These are phyloP conservation scores for Microctonus brassicae DNA, from an alignment of 2,888 invertebrate genomes.

Conservation along the genomic window DNA sequence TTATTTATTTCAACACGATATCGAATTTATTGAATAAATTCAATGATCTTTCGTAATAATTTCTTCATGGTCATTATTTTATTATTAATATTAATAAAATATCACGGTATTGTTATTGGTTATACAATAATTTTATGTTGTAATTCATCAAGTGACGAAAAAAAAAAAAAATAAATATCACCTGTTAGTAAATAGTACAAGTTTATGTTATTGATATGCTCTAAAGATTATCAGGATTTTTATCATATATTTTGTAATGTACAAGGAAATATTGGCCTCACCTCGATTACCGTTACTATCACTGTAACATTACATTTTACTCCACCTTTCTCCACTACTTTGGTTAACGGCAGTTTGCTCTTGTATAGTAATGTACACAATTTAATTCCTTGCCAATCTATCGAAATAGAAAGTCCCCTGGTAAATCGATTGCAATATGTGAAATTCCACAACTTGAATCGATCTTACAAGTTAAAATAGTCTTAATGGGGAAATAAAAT, in stretches of 20 bases:
- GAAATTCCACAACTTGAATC: conserved; percentile 6
- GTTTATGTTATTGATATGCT: too few species aligned
- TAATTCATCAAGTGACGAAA: not conserved
- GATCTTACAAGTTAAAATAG: conserved; percentile 10
- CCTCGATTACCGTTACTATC: conserved; percentile 20
- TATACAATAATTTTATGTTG: conserved; percentile 10
- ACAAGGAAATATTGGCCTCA: not conserved
- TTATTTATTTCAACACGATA: too few species aligned
- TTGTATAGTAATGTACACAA: too few species aligned
- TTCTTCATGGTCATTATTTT: not conserved
- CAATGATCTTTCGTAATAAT: conserved; percentile 9
- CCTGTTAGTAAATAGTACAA: conserved; percentile 23
- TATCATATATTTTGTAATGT: conserved; percentile 4
- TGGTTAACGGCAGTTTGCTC: conserved; percentile 9
- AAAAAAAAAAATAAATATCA: conserved; percentile 21
- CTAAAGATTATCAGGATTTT: not conserved
- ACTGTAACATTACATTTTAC: not conserved
- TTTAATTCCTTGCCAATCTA: not conserved
- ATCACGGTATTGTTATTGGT: too few species aligned
- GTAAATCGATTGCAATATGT: conserved; percentile 17
- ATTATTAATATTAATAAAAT: conserved; percentile 5
- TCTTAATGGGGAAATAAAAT: not conserved
- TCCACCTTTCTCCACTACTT: conserved; percentile 25
- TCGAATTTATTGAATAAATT: not conserved
- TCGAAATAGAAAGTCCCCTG: conserved; percentile 16